Conservation (phyloP, 2,797 vertebrate species). For the Gymnoscopelus microlampas region DNA sequence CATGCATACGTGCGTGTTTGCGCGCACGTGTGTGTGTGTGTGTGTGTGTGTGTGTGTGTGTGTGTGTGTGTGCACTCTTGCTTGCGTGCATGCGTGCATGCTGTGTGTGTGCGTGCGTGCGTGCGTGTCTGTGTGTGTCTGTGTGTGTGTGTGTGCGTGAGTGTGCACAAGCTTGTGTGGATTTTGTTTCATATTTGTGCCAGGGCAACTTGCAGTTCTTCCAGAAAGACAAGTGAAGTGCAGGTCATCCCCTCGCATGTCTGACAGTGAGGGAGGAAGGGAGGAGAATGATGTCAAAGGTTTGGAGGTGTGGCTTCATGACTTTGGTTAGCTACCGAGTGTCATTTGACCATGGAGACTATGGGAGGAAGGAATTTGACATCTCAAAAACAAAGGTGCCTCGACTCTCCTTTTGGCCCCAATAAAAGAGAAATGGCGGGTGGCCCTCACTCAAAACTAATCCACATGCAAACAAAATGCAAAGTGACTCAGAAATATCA, state of each 20-base stretch:
- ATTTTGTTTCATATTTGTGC: constrained; percentile 54
- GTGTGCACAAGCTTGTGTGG: background rate
- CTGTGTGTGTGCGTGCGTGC: constrained; percentile 9
- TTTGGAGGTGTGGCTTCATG: constrained; percentile 58
- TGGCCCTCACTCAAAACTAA: constrained; percentile 63
- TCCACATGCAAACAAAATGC: constrained; percentile 62
- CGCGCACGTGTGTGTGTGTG: constrained; percentile 39
- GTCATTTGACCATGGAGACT: constrained; percentile 40
- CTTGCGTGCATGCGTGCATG: constrained; percentile 4
- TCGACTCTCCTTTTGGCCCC: constrained; percentile 33
- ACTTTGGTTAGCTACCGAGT: constrained; percentile 58
- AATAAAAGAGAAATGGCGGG: constrained; percentile 59
- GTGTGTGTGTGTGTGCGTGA: background rate
- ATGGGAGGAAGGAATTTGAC: constrained; percentile 24
- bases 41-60: constrained; percentile 32
- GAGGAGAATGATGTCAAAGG: constrained; percentile 22
- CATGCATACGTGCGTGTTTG: constrained; percentile 19
- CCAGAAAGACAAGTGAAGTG: constrained; percentile 68
- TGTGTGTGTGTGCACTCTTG: constrained; percentile 3
- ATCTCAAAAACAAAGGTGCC: constrained; percentile 48
- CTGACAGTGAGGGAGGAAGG: constrained; percentile 34
- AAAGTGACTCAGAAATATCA: constrained; percentile 63
- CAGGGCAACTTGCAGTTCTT: constrained; percentile 62
- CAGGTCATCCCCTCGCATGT: constrained; percentile 66
- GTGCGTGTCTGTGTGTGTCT: constrained; percentile 1